A percentile compares a stretch with the other conserved stretches of the same genome.
These are phyloP conservation scores for Mustela nigripes DNA, from an alignment of 2,113 vertebrate species.

Conservation along the genomic window DNA sequence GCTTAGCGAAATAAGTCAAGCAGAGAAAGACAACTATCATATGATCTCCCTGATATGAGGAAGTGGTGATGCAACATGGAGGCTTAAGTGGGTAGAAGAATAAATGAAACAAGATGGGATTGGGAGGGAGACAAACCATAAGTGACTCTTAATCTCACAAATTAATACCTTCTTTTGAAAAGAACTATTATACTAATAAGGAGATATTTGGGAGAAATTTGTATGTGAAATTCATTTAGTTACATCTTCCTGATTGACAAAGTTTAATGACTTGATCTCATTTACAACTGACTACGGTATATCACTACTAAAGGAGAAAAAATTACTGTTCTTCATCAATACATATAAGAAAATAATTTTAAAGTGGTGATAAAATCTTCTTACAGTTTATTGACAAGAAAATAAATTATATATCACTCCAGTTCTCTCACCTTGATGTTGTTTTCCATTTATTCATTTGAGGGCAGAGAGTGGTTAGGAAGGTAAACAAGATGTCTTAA, in stretches of 20 bases:
- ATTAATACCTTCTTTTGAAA: no score
- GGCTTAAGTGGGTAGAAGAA: no score
- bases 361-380: conserved; percentile 4
- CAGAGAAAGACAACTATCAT: no score
- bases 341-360: not conserved
- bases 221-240: not conserved
- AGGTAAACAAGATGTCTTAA: conserved; percentile 19
- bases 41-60: no score
- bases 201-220: not conserved
- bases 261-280: conserved; percentile 26
- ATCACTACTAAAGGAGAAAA: conserved; percentile 38
- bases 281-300: not conserved
- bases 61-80: no score
- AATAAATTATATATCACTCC: not conserved
- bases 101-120: no score
- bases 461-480: not conserved
- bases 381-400: conserved; percentile 42
- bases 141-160: no score
- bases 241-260: not conserved
- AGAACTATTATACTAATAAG: not conserved
- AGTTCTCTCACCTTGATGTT: not conserved
- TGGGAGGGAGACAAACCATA: no score
- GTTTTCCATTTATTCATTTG: not conserved
- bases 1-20: no score
- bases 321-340: conserved; percentile 17